Conservation (phyloP, 2,888 invertebrate species). For the Odontothrips loti region DNA sequence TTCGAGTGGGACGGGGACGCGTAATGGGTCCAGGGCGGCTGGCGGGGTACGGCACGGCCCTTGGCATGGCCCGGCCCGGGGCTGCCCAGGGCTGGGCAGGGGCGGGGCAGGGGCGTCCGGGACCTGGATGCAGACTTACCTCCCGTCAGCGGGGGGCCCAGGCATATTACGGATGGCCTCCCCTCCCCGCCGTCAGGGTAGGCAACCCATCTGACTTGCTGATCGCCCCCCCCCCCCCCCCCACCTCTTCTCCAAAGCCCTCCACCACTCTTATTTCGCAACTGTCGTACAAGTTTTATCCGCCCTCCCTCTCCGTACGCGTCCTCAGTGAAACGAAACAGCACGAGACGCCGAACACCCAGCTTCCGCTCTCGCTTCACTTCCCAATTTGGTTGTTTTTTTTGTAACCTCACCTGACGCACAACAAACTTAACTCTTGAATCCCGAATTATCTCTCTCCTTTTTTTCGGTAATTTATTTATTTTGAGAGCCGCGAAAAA, state of each 20-base stretch:
- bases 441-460: background rate
- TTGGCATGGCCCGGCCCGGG: background rate
- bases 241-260: background rate
- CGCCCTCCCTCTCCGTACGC: background rate
- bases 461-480: conserved; percentile 3
- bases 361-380: no score
- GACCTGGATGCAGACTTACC: background rate
- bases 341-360: no score
- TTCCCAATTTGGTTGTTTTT: background rate
- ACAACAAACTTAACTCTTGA: background rate
- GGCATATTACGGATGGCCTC: no score
- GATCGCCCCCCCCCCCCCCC: no score
- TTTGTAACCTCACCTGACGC: background rate
- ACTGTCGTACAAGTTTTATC: background rate
- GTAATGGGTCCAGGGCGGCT: background rate
- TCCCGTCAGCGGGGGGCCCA: background rate
- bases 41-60: background rate
- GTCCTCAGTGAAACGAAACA: no score
- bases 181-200: background rate
- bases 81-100: no score
- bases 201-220: background rate
- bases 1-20: background rate
- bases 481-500: conserved; percentile 10
- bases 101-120: no score
- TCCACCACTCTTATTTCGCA: background rate